A percentile compares a stretch with the other conserved stretches of the same genome.
Evolutionary conservation across 2,888 invertebrate species (phyloP).

Genomic region (Tholera decimalis): DNA sequence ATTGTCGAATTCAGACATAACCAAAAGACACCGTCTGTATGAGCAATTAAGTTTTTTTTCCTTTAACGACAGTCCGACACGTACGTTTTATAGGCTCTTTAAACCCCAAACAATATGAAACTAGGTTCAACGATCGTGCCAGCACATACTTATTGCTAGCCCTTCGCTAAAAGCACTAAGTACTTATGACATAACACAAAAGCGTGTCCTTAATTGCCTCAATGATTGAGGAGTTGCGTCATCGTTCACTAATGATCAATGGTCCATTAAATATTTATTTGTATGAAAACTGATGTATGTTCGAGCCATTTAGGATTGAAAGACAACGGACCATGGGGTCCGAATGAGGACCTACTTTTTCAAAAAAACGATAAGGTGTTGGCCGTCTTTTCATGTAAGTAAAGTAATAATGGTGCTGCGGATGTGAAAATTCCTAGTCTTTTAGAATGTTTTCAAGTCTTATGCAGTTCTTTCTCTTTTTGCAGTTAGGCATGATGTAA

Average conservation of each 20-base stretch:
- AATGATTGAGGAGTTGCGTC: slow-evolving; percentile 57
- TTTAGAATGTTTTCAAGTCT: not conserved
- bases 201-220: slow-evolving; percentile 54
- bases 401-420: no score
- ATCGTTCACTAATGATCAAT: slow-evolving; percentile 41
- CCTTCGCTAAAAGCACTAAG: slow-evolving; percentile 50
- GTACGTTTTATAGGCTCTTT: not conserved
- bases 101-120: not conserved
- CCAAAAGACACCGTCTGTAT: not conserved
- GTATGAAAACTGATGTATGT: not conserved
- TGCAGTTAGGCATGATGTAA: no score
- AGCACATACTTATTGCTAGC: slow-evolving; percentile 19
- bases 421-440: no score
- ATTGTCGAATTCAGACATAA: no score
- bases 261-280: slow-evolving; percentile 29
- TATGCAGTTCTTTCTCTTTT: not conserved
- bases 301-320: not conserved
- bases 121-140: slow-evolving; percentile 28
- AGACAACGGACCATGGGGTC: not conserved
- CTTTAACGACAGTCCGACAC: not conserved
- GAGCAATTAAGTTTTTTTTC: slow-evolving; percentile 9
- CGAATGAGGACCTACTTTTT: not conserved
- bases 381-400: not conserved
- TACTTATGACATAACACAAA: slow-evolving; percentile 31
- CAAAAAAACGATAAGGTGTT: not conserved